phyloP scores from a whole-genome alignment of 2,113 vertebrate genomes.

The Sebastes schlegelii region DNA sequence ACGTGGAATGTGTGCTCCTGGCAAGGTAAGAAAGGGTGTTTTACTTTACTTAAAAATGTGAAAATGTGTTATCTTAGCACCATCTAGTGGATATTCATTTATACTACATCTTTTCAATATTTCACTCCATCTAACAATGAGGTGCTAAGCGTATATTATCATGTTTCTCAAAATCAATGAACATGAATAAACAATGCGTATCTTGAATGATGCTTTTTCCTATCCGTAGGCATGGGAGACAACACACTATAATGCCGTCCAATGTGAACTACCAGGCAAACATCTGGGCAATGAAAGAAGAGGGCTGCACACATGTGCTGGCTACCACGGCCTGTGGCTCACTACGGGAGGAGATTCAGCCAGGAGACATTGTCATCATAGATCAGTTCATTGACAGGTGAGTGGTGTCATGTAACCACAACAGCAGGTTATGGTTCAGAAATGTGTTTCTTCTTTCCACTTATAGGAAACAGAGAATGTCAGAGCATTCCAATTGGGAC shows the following conservation, averaged over 20 bases:
- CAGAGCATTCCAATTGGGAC: too few species aligned
- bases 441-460: not conserved
- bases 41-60: not conserved
- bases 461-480: not conserved
- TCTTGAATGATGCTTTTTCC: not conserved
- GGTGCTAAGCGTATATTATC: not conserved
- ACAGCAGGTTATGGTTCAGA: not conserved
- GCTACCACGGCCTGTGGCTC: slow-evolving; percentile 97
- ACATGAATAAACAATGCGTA: not conserved
- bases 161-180: not conserved
- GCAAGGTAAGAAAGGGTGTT: slow-evolving; percentile 86
- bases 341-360: slow-evolving; percentile 93
- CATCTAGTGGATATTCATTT: slow-evolving; percentile 66
- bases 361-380: slow-evolving; percentile 93
- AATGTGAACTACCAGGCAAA: slow-evolving; percentile 95
- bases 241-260: slow-evolving; percentile 94
- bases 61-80: slow-evolving; percentile 6
- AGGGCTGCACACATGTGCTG: slow-evolving; percentile 93
- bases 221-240: slow-evolving; percentile 89
- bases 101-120: not conserved
- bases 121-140: not conserved
- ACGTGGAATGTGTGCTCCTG: slow-evolving; percentile 95
- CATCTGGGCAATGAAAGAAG: slow-evolving; percentile 94
- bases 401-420: slow-evolving; percentile 7
- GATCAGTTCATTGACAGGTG: slow-evolving; percentile 98